phyloP scores from a whole-genome alignment of 2,797 vertebrate species.

The Limosa lapponica region DNA sequence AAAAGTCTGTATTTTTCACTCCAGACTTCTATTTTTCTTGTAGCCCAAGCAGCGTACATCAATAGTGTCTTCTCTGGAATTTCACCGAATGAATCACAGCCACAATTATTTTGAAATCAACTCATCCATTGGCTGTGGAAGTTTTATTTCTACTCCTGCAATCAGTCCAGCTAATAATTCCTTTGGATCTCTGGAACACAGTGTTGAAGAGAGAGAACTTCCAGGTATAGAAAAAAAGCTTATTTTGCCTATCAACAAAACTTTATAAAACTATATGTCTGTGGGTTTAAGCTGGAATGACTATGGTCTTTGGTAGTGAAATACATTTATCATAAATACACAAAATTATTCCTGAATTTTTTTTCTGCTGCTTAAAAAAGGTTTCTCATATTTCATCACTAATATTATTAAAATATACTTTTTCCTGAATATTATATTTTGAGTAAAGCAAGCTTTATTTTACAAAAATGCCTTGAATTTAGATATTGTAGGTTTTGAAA shows the following conservation, averaged over 20 bases:
- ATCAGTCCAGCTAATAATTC: conserved; percentile 89
- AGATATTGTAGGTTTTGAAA: not conserved
- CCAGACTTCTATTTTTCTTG: conserved; percentile 47
- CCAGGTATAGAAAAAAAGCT: conserved; percentile 79
- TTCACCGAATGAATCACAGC: conserved; percentile 91
- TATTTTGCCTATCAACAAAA: not conserved
- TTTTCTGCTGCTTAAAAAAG: not conserved
- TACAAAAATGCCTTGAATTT: not conserved
- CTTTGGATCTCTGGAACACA: conserved; percentile 86
- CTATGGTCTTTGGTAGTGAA: not conserved
- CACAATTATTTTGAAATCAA: conserved; percentile 94
- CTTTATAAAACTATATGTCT: not conserved
- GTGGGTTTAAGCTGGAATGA: not conserved
- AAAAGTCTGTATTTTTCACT: conserved; percentile 28
- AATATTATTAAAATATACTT: not conserved
- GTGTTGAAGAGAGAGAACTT: conserved; percentile 83
- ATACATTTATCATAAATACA: not conserved
- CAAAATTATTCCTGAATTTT: not conserved
- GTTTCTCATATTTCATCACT: not conserved
- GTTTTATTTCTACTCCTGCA: conserved; percentile 89
- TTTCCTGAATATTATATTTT: not conserved
- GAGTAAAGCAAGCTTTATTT: not conserved
- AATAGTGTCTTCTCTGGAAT: conserved; percentile 92
- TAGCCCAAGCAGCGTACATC: conserved; percentile 97
- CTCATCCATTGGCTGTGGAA: conserved; percentile 89